A percentile compares a stretch with the other conserved stretches of the same genome.
Conservation (phyloP, 1,140 invertebrate species). For the Lordiphosa clarofinis region DNA sequence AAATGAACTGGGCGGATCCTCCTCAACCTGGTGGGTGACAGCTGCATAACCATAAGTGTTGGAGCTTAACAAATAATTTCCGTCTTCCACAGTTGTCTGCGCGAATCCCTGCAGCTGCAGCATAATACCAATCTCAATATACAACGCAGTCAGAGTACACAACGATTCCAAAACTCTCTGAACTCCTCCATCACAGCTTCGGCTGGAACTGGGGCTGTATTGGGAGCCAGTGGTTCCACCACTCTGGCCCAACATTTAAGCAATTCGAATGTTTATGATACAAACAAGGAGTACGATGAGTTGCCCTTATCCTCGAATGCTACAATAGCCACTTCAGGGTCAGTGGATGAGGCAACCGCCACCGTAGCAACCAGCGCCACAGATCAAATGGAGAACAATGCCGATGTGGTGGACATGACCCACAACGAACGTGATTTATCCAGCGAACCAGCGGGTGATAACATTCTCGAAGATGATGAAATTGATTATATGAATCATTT, state of each 20-base stretch:
- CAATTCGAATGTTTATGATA: constrained; percentile 55
- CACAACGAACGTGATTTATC: constrained; percentile 31
- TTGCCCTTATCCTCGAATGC: constrained; percentile 36
- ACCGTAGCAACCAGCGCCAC: constrained; percentile 7
- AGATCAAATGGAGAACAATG: constrained; percentile 61
- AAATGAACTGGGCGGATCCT: constrained; percentile 58
- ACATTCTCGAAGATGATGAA: constrained; percentile 63
- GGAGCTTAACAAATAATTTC: neutral
- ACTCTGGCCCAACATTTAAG: constrained; percentile 32
- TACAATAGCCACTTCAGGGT: constrained; percentile 20
- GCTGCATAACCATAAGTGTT: too few species aligned
- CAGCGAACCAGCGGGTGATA: constrained; percentile 38
- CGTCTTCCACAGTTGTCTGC: constrained; percentile 56
- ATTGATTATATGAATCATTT: constrained; percentile 73
- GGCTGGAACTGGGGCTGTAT: constrained; percentile 13
- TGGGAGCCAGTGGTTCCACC: constrained; percentile 26
- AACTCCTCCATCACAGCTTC: constrained; percentile 43
- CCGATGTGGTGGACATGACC: constrained; percentile 33
- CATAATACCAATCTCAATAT: constrained; percentile 79
- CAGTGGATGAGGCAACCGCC: constrained; percentile 16
- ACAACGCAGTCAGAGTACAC: constrained; percentile 78
- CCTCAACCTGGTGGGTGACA: constrained; percentile 65
- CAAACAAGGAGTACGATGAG: constrained; percentile 73
- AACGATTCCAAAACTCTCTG: constrained; percentile 71
- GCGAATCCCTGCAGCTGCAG: constrained; percentile 76